These are phyloP conservation scores for Salmo trutta DNA, from an alignment of 2,797 vertebrate genomes.

Conservation along the genomic window DNA sequence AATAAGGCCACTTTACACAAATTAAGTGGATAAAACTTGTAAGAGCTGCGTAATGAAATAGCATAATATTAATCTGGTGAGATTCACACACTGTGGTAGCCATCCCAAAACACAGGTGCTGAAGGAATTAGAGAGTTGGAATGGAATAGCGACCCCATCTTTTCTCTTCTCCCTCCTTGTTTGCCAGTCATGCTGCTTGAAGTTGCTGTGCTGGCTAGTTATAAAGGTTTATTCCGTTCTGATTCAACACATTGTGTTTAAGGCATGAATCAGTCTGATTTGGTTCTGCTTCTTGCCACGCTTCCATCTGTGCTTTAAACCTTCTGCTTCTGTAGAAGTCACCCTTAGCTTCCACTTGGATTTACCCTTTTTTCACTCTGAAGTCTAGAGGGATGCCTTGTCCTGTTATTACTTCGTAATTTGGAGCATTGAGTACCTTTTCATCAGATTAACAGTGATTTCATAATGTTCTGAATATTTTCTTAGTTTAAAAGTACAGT, in stretches of 20 bases:
- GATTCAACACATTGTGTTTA: background rate
- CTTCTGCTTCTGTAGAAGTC: constrained; percentile 46
- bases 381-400: constrained; percentile 11
- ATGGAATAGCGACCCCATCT: constrained; percentile 5
- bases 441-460: background rate
- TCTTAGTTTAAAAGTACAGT: background rate
- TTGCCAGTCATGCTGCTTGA: background rate
- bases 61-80: background rate
- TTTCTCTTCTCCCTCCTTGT: constrained; percentile 2
- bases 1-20: background rate
- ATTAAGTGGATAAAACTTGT: background rate
- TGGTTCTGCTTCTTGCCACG: constrained; percentile 24
- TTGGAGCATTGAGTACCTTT: background rate
- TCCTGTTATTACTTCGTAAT: constrained; percentile 14
- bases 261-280: background rate
- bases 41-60: background rate
- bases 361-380: constrained; percentile 16
- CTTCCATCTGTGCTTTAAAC: constrained; percentile 52
- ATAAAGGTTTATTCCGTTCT: background rate
- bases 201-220: background rate
- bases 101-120: background rate
- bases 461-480: background rate
- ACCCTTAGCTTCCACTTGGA: constrained; percentile 30
- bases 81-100: background rate
- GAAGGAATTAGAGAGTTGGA: background rate